Evolutionary conservation across 1,140 invertebrate genomes (phyloP).

Genomic region (Drosophila arizonae): DNA sequence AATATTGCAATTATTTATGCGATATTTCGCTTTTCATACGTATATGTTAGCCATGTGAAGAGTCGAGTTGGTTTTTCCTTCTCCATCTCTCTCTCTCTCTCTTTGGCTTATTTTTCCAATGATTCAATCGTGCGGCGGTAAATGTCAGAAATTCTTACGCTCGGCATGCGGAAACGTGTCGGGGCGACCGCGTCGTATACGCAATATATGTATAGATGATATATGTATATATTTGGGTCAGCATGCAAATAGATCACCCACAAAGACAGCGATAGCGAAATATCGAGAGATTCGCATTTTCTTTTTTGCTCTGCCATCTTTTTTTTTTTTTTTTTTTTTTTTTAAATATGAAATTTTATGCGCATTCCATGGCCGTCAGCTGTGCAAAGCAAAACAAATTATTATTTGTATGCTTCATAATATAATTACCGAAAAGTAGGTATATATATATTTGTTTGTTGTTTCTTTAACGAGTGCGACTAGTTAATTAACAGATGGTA

Average conservation of each 20-base stretch:
- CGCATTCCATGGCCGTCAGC: constrained; percentile 36
- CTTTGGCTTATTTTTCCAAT: not conserved
- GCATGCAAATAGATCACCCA: constrained; percentile 50
- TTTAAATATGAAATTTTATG: constrained; percentile 24
- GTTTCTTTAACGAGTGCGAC: constrained; percentile 15
- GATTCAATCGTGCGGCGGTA: constrained; percentile 35
- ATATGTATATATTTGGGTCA: constrained; percentile 38
- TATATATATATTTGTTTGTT: not conserved
- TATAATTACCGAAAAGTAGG: constrained; percentile 28
- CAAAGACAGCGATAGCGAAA: constrained; percentile 19
- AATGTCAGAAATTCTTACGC: constrained; percentile 46
- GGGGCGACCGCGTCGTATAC: constrained; percentile 32
- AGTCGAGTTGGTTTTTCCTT: not conserved
- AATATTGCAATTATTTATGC: constrained; percentile 45
- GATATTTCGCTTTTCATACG: constrained; percentile 9
- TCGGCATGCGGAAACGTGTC: constrained; percentile 41
- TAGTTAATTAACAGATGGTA: constrained; percentile 36
- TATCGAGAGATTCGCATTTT: constrained; percentile 21
- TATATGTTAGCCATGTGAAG: constrained; percentile 8
- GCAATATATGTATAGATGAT: constrained; percentile 27
- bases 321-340: constrained; percentile 26
- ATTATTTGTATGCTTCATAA: constrained; percentile 22
- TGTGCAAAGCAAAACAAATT: constrained; percentile 37
- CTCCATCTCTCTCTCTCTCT: not conserved
- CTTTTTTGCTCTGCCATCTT: not conserved